Conservation (phyloP, 2,113 vertebrate genomes). For the Chaetops frenatus region DNA sequence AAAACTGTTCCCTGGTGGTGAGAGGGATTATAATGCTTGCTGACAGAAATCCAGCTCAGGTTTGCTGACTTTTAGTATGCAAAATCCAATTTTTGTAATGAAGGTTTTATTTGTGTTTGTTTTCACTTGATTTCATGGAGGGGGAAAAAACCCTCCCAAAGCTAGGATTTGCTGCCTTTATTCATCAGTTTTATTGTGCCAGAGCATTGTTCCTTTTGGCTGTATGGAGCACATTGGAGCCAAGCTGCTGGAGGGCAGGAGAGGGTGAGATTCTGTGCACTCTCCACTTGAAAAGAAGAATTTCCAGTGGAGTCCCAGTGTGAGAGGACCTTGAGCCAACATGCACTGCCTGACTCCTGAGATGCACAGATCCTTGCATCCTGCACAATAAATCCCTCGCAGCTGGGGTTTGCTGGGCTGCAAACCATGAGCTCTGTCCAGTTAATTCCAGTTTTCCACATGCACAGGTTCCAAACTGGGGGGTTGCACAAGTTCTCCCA, state of each 20-base stretch:
- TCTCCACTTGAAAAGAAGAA: not conserved
- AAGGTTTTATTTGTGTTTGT: conserved; percentile 1
- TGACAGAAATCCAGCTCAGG: not conserved
- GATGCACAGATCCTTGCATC: not conserved
- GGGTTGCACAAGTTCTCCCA: not conserved
- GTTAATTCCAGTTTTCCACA: not conserved
- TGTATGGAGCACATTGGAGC: not conserved
- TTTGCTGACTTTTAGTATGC: not conserved
- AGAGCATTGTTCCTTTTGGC: not conserved
- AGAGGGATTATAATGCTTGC: not conserved
- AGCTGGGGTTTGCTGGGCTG: not conserved
- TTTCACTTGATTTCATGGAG: not conserved
- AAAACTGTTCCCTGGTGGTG: not conserved
- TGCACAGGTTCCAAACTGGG: not conserved
- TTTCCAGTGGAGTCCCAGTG: not conserved
- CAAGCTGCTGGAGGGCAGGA: not conserved
- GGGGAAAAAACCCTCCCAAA: not conserved
- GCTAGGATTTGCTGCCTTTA: not conserved
- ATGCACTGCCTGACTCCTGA: not conserved
- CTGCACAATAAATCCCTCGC: not conserved
- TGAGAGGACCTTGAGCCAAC: not conserved
- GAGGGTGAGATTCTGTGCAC: not conserved
- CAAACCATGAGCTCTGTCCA: not conserved
- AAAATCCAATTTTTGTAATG: not conserved
- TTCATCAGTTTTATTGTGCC: not conserved